These are phyloP conservation scores for Drosophila carrolli DNA, from an alignment of 1,140 invertebrate species.

Conservation along the genomic window DNA sequence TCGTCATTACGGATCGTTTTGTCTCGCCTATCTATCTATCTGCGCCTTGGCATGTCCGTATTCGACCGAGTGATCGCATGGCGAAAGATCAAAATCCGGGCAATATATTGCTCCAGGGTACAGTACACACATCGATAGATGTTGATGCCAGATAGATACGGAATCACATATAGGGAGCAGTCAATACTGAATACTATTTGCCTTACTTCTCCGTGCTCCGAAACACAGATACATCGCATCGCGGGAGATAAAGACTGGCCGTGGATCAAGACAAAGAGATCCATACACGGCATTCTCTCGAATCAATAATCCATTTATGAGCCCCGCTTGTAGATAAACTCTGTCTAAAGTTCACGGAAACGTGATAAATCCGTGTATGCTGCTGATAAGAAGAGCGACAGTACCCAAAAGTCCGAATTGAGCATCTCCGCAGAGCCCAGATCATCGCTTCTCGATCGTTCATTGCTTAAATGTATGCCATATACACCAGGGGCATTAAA, in stretches of 20 bases:
- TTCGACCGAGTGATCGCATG: conserved; percentile 51
- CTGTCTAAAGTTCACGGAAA: conserved; percentile 84
- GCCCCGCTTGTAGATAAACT: conserved; percentile 77
- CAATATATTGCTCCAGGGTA: conserved; percentile 37
- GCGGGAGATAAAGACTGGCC: conserved; percentile 28
- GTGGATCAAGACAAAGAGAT: conserved; percentile 64
- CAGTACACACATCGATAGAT: conserved; percentile 39
- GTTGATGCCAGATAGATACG: conserved; percentile 56
- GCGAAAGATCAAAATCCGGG: conserved; percentile 78
- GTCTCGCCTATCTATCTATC: conserved; percentile 67
- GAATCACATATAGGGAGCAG: conserved; percentile 15
- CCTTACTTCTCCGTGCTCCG: conserved; percentile 6
- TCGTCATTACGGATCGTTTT: conserved; percentile 51
- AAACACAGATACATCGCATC: conserved; percentile 29
- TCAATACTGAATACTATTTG: conserved; percentile 17
- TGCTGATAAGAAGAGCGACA: conserved; percentile 59
- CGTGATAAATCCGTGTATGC: conserved; percentile 76
- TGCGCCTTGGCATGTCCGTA: conserved; percentile 66
- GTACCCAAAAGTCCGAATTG: conserved; percentile 40
- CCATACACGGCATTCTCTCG: conserved; percentile 35
- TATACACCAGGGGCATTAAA: conserved; percentile 32
- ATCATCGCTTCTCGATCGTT: conserved; percentile 38
- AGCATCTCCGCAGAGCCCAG: conserved; percentile 16
- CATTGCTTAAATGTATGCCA: conserved; percentile 46
- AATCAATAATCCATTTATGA: conserved; percentile 49